Base-by-base conservation (phyloP, 2,797 vertebrate genomes). In the Psittacula echo region DNA sequence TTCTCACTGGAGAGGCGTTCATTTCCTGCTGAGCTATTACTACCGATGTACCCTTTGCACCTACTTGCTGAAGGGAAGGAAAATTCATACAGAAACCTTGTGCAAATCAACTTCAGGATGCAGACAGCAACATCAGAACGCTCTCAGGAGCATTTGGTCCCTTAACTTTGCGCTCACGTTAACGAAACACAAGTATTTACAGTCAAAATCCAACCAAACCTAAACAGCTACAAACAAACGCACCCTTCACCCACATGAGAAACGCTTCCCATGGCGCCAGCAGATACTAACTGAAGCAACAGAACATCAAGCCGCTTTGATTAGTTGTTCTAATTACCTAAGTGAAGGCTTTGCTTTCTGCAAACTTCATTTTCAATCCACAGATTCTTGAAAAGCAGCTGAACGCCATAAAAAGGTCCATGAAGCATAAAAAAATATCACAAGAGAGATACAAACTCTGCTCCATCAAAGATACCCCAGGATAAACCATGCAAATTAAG, bases 401-500 rank as follows among this genome's bases (percentile, higher is more conserved):
- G 82, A 89, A 85, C 11, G 54, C 71, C 45, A 62, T 87, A 60
- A 87, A 66, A 90, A 81, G 65, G 93, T 84, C 1, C 9, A 87
- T 3, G 71, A 93, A 93, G 88, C 39, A 91, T 47, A 91, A 64
- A 78, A 78, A 65, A 87, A 53, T 86, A 90, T 85, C 81, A 92
- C 65, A 79, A 67, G 73, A 82, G 34, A 90, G 68, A 94, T 58
- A 81, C 50, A 90, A 92, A 92, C 42, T 88, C 70, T 15, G 22
- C 18, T 83, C 88, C 79, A 88, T 85, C 78, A 91, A 94, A 94
- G 90, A 88, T 27, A 91, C 11, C 65, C 60, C 58, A 93, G 95
- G 89, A 92, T 96, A 95, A 96, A 94, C 74, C 87, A 90, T 70
- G 75, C 85, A 96, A 95, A 97, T 95, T 89, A 96, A 95, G 93